Percentiles rank a stretch among this genome's conserved stretches.
phyloP scores from a whole-genome alignment of 2,797 vertebrate species.

The Tadarida brasiliensis region DNA sequence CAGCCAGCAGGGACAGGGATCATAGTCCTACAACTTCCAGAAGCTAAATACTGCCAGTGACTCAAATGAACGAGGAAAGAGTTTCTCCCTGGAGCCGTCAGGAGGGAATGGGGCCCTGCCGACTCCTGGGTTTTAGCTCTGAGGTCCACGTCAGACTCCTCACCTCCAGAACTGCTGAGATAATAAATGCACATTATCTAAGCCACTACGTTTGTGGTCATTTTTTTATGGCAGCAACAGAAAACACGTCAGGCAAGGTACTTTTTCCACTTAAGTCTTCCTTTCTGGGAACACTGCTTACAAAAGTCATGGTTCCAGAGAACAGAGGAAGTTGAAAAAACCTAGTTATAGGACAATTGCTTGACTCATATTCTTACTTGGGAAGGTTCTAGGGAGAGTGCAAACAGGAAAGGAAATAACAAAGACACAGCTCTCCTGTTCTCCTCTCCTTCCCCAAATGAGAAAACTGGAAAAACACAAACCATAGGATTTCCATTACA shows the following conservation, averaged over 20 bases:
- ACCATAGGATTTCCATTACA: neutral
- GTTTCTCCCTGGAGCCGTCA: neutral
- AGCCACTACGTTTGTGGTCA: neutral
- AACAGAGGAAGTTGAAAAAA: neutral
- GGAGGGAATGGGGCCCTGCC: neutral
- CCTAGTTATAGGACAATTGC: neutral
- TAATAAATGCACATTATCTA: conserved; percentile 3
- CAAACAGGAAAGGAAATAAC: neutral
- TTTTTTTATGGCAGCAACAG: neutral
- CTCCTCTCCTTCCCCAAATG: neutral
- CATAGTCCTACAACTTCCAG: neutral
- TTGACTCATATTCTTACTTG: neutral
- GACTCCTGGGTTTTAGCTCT: neutral
- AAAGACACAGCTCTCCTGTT: neutral
- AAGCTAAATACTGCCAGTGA: neutral
- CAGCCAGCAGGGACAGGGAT: neutral
- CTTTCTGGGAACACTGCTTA: neutral
- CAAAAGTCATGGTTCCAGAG: neutral
- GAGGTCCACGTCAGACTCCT: neutral
- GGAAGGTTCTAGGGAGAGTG: neutral
- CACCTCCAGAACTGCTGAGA: neutral
- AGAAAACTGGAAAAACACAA: neutral
- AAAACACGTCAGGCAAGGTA: neutral
- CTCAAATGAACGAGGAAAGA: neutral
- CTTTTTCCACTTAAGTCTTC: neutral